Conservation (phyloP, 1,140 invertebrate species). For the Penaeus japonicus region DNA sequence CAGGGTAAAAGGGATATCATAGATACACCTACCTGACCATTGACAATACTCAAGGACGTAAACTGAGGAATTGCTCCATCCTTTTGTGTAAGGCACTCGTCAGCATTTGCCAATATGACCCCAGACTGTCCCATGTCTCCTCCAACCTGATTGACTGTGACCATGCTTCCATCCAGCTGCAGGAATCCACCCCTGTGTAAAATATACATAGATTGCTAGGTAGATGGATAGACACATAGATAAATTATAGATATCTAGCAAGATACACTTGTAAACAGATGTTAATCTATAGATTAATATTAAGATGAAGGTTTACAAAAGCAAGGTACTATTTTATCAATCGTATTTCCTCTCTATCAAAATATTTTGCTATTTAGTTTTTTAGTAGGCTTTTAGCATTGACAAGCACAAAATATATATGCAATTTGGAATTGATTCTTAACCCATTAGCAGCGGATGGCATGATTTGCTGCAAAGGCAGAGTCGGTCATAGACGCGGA, state of each 20-base stretch:
- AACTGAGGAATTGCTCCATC: constrained; percentile 42
- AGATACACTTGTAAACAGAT: not conserved
- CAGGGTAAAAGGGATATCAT: not conserved
- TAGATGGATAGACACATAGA: not conserved
- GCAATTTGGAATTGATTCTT: too few relatives aligned
- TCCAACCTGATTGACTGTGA: constrained; percentile 27
- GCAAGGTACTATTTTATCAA: too few relatives aligned
- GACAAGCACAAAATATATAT: too few relatives aligned
- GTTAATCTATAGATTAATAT: too few relatives aligned
- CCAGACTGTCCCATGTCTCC: constrained; percentile 27
- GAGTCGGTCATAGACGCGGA: too few relatives aligned
- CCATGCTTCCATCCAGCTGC: constrained; percentile 35
- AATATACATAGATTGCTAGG: not conserved
- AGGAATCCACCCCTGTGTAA: constrained; percentile 20
- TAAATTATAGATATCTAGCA: not conserved
- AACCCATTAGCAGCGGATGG: too few relatives aligned
- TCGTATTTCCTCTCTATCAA: too few relatives aligned
- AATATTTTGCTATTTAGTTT: too few relatives aligned
- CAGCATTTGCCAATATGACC: constrained; percentile 32
- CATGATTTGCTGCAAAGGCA: too few relatives aligned
- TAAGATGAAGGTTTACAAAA: too few relatives aligned
- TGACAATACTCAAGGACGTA: constrained; percentile 36
- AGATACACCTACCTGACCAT: constrained; percentile 32
- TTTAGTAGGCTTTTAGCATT: too few relatives aligned
- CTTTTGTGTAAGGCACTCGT: constrained; percentile 40